These are phyloP conservation scores for Laticauda laticaudata DNA, from an alignment of 2,113 vertebrate species.

Conservation along the genomic window DNA sequence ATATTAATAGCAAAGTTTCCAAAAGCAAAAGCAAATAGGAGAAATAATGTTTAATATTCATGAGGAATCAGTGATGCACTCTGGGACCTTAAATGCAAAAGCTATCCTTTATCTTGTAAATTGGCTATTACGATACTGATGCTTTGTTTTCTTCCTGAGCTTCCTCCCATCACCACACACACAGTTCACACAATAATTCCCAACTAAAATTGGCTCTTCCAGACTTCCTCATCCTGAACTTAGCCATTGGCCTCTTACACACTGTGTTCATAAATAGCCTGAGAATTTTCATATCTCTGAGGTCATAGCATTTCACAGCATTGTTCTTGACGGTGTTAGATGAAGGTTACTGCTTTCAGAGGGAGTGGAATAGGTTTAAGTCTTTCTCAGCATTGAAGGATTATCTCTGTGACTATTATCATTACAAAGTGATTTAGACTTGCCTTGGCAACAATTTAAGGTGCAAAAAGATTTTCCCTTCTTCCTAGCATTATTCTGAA, in stretches of 20 bases:
- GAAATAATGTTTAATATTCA: not conserved
- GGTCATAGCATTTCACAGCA: constrained; percentile 76
- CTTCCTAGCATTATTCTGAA: not conserved
- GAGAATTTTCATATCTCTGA: constrained; percentile 65
- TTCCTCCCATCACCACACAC: constrained; percentile 39
- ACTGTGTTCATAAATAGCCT: constrained; percentile 72
- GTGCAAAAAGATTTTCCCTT: not conserved
- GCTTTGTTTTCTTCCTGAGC: constrained; percentile 45
- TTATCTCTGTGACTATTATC: constrained; percentile 71
- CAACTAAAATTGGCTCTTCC: constrained; percentile 54
- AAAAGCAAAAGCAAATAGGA: not conserved
- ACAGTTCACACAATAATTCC: constrained; percentile 59
- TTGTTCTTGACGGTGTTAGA: constrained; percentile 69
- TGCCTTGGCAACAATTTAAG: not conserved
- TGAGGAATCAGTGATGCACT: not conserved
- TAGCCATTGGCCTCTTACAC: constrained; percentile 39
- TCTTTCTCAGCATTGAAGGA: constrained; percentile 79
- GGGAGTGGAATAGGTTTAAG: constrained; percentile 66
- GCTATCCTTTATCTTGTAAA: constrained; percentile 24
- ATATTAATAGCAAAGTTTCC: not conserved
- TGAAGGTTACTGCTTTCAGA: constrained; percentile 65
- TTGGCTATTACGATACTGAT: constrained; percentile 26
- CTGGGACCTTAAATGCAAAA: constrained; percentile 10
- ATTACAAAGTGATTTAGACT: constrained; percentile 56
- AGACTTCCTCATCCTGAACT: constrained; percentile 71